Evolutionary conservation across 2,888 invertebrate species (phyloP), one percentile per base, ranked within the genome.

Genomic region (Euproctis similis): DNA sequence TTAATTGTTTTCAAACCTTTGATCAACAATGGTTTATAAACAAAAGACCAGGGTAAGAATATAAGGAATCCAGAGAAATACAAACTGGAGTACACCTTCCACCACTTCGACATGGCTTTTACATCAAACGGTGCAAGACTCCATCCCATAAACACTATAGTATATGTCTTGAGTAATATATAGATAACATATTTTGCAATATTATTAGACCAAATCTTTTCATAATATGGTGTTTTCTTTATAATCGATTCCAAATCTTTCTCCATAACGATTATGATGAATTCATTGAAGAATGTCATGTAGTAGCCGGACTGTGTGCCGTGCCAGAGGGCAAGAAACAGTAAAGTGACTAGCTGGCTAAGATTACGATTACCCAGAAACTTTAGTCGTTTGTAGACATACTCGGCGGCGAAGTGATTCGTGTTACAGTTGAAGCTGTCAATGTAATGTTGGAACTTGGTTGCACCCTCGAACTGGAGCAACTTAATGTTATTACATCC

Each of bases 281-380:
- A 97, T 64, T 98, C 98, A 71, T 96, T 90, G 32, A 94, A 87
- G 85, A 98, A 98, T 24, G 94, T 92, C 57, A 94, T 85, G 65
- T 97, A 98, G 62, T 99, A 99, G 1, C 98, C 98, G 6, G 93
- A 90, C 62, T 96, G 93, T 28, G 95, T 90, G 7, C 98, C 98
- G 72, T 98, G 98, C 98, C 98, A 98, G 0, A 97, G 59, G 0
- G 98, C 96, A 19, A 99, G 87, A 75, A 97, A 98, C 1, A 89
- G 31, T 20, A 99, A 77, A 0, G 97, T 94, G 1, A 89, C 86
- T 1, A 89, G 81, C 69, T 98, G 98, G 40, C 97, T 97, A 2
- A 90, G 75, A 20, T 87, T 86, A 10, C 92, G 88, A 71, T 92
- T 95, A 24, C 94, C 94, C 25, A 98, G 82, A 70, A 97, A 98